Evolutionary conservation across 1,140 invertebrate genomes (phyloP).

Genomic region (Trigoniulus corallinus): DNA sequence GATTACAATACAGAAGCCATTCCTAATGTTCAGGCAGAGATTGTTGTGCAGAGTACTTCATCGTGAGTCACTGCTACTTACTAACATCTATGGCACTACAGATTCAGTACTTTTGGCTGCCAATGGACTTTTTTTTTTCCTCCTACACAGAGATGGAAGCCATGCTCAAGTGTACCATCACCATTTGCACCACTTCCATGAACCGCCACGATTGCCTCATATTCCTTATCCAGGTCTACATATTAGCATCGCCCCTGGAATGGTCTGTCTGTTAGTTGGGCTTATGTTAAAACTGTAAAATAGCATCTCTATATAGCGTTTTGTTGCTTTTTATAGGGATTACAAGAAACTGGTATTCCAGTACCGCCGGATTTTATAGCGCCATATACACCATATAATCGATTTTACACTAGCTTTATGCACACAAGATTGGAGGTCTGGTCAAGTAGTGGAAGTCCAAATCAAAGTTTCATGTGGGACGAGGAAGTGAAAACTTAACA

Average conservation of each 20-base stretch:
- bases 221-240: slow-evolving; percentile 26
- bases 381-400: background rate
- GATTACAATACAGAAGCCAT: slow-evolving; percentile 2
- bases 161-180: slow-evolving; percentile 28
- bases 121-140: too few species aligned
- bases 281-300: background rate
- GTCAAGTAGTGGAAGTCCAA: background rate
- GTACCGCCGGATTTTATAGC: slow-evolving; percentile 6
- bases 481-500: background rate
- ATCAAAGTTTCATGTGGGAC: background rate
- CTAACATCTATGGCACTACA: background rate
- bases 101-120: background rate
- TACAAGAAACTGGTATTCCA: slow-evolving; percentile 11
- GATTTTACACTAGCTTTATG: background rate
- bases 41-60: slow-evolving; percentile 20
- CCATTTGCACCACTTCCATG: slow-evolving; percentile 45
- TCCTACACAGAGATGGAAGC: background rate
- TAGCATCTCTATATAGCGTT: too few species aligned
- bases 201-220: slow-evolving; percentile 32
- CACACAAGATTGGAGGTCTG: background rate
- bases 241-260: slow-evolving; percentile 30
- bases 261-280: slow-evolving; percentile 11
- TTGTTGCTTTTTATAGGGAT: background rate
- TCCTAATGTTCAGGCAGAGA: slow-evolving; percentile 18
- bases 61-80: background rate